Evolutionary conservation across 2,797 vertebrate genomes (phyloP).

Genomic region (Onychomys leucogaster): DNA sequence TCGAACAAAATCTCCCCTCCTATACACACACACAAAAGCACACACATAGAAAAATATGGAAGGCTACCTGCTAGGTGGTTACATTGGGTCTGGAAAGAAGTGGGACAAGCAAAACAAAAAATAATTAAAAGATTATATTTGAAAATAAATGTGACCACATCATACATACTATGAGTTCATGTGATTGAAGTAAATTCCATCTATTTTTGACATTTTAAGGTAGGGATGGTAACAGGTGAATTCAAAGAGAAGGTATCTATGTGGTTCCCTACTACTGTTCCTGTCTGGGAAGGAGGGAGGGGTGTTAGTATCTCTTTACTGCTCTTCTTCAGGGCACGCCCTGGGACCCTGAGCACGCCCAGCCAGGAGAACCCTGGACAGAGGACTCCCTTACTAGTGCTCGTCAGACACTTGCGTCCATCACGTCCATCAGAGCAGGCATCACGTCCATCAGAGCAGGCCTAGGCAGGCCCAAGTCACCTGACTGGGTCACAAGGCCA

Average conservation of each 20-base stretch:
- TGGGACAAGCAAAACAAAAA: constrained; percentile 60
- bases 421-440: too few relatives aligned
- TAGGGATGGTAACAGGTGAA: not conserved
- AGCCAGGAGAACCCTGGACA: not conserved
- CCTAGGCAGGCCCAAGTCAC: not conserved
- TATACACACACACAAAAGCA: constrained; percentile 39
- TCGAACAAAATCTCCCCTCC: constrained; percentile 42
- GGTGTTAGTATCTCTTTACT: constrained; percentile 16
- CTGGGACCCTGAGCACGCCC: not conserved
- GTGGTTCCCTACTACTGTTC: not conserved
- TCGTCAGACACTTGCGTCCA: not conserved
- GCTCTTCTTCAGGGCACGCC: not conserved
- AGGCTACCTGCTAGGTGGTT: constrained; percentile 67
- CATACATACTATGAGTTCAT: constrained; percentile 36
- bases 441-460: not conserved
- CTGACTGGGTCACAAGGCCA: constrained; percentile 51
- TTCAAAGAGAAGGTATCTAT: constrained; percentile 60
- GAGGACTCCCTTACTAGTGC: not conserved
- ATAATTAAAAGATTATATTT: constrained; percentile 52
- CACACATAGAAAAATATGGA: constrained; percentile 64
- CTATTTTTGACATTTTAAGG: constrained; percentile 52
- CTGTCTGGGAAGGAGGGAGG: not conserved
- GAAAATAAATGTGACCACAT: constrained; percentile 66
- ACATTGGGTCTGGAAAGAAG: constrained; percentile 69
- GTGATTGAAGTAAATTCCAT: constrained; percentile 44